Conservation (phyloP, 1,140 invertebrate genomes). For the Ectropis grisescens region DNA sequence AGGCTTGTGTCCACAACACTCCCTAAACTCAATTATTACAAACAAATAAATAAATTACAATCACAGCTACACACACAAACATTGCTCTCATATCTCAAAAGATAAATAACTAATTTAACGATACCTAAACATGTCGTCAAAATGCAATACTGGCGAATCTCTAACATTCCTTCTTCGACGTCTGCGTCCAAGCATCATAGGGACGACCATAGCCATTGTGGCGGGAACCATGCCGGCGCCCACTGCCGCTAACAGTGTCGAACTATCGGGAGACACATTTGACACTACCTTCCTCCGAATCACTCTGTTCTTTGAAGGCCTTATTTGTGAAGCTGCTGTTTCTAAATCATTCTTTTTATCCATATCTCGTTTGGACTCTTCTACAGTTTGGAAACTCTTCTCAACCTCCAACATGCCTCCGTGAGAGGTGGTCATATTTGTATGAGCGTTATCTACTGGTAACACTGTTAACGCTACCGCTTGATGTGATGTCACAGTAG, state of each 20-base stretch:
- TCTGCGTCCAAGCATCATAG: conserved; percentile 77
- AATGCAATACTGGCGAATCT: conserved; percentile 9
- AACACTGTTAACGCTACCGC: conserved; percentile 79
- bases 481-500: conserved; percentile 60
- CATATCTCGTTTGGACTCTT: conserved; percentile 68
- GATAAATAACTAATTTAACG: conserved; percentile 3
- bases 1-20: no score
- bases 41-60: conserved; percentile 1
- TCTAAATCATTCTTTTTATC: conserved; percentile 48
- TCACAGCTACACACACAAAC: conserved; percentile 1
- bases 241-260: conserved; percentile 78
- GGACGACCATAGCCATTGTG: conserved; percentile 83
- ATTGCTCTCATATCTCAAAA: conserved; percentile 13
- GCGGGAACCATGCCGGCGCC: conserved; percentile 83
- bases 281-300: conserved; percentile 43
- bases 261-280: conserved; percentile 57
- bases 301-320: conserved; percentile 39
- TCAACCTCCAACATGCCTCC: conserved; percentile 82
- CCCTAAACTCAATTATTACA: no score
- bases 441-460: conserved; percentile 73
- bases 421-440: conserved; percentile 80
- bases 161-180: conserved; percentile 50
- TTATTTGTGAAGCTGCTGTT: conserved; percentile 24
- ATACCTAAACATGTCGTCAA: conserved; percentile 22
- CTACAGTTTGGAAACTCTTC: conserved; percentile 76